phyloP scores from a whole-genome alignment of 2,888 invertebrate species.

The Ceramica pisi region DNA sequence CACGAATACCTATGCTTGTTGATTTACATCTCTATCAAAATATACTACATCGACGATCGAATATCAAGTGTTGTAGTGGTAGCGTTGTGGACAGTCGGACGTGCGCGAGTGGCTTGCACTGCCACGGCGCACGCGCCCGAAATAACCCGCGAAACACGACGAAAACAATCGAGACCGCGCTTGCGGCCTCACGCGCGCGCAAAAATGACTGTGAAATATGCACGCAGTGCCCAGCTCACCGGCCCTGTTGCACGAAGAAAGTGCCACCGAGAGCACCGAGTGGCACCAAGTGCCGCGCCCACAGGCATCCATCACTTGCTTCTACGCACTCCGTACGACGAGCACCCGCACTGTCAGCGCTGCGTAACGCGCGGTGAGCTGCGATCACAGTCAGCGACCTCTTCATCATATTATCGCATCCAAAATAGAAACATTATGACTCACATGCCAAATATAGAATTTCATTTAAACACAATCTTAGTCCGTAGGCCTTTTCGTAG shows the following conservation, averaged over 20 bases:
- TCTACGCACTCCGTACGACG: slow-evolving; percentile 14
- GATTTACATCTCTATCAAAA: slow-evolving; percentile 52
- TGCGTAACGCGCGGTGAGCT: slow-evolving; percentile 7
- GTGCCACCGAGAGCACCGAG: slow-evolving; percentile 65
- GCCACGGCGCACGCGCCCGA: slow-evolving; percentile 84
- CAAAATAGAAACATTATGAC: slow-evolving; percentile 32
- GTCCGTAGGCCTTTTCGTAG: not conserved
- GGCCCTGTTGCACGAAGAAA: slow-evolving; percentile 63
- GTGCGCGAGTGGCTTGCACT: slow-evolving; percentile 85
- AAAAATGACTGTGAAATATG: slow-evolving; percentile 88
- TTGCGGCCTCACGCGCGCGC: slow-evolving; percentile 83
- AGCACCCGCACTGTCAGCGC: slow-evolving; percentile 16
- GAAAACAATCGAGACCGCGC: slow-evolving; percentile 89
- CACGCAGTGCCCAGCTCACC: slow-evolving; percentile 67
- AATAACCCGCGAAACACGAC: slow-evolving; percentile 90
- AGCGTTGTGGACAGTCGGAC: slow-evolving; percentile 80
- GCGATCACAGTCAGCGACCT: slow-evolving; percentile 24
- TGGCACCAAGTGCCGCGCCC: slow-evolving; percentile 46
- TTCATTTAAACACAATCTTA: slow-evolving; percentile 29
- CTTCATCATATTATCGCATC: slow-evolving; percentile 27
- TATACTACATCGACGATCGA: slow-evolving; percentile 69
- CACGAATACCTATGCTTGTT: slow-evolving; percentile 14
- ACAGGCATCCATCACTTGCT: slow-evolving; percentile 13
- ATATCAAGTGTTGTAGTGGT: slow-evolving; percentile 79
- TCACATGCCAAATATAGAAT: slow-evolving; percentile 30